phyloP scores from a whole-genome alignment of 2,888 invertebrate genomes.

The Linnaemya vulpina region DNA sequence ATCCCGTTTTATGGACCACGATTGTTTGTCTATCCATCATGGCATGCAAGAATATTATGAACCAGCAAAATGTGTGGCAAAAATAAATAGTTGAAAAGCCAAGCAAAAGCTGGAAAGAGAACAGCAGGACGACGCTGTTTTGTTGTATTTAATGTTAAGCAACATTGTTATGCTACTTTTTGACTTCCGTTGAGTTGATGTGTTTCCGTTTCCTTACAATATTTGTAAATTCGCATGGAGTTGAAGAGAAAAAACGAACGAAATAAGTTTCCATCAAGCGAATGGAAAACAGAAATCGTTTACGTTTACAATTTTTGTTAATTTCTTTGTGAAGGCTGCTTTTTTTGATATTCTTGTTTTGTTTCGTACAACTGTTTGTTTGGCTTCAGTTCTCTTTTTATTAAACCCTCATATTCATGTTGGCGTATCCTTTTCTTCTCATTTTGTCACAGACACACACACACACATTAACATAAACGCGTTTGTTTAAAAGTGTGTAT shows the following conservation, averaged over 20 bases:
- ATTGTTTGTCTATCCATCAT: conserved; percentile 47
- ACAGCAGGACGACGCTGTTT: conserved; percentile 63
- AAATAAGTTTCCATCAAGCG: conserved; percentile 42
- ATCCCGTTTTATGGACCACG: conserved; percentile 47
- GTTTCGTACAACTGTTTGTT: conserved; percentile 8
- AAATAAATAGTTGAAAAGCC: conserved; percentile 14
- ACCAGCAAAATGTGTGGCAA: conserved; percentile 1
- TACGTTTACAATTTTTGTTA: conserved; percentile 76
- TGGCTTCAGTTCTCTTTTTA: background rate
- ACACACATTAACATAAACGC: background rate
- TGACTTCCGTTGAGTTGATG: conserved; percentile 82
- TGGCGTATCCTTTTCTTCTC: conserved; percentile 50
- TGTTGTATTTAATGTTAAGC: conserved; percentile 67
- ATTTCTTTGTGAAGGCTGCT: conserved; percentile 20
- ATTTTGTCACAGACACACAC: conserved; percentile 3
- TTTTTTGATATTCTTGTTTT: too few species aligned
- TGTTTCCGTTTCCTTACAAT: conserved; percentile 81
- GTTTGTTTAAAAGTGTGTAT: background rate
- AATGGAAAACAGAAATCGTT: conserved; percentile 58
- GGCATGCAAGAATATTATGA: conserved; percentile 6
- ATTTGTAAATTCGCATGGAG: conserved; percentile 65
- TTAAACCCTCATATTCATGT: conserved; percentile 37
- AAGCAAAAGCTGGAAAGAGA: conserved; percentile 65
- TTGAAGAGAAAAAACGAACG: conserved; percentile 64
- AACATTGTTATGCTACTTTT: conserved; percentile 81